Evolutionary conservation across 2,888 invertebrate species (phyloP).

Genomic region (Aromia moschata): DNA sequence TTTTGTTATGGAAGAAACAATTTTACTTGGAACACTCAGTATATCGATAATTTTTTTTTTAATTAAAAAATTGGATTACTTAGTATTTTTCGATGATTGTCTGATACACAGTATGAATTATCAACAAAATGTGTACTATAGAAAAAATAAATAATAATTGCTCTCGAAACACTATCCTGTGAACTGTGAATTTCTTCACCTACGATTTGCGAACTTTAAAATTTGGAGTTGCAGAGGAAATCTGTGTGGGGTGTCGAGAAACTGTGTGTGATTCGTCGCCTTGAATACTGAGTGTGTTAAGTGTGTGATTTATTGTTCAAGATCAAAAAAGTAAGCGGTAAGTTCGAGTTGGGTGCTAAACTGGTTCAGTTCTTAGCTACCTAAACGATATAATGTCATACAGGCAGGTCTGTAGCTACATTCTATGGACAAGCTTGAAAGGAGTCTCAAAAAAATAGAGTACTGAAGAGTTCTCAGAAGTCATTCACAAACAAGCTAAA

Average conservation of each 20-base stretch:
- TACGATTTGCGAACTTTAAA: conserved; percentile 6
- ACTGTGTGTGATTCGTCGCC: conserved; percentile 9
- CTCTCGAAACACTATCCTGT: too few relatives aligned
- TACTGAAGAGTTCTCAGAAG: conserved; percentile 34
- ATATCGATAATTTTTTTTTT: too few relatives aligned
- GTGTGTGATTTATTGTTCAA: conserved; percentile 52
- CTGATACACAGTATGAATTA: too few relatives aligned
- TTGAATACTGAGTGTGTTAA: conserved; percentile 39
- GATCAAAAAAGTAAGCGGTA: conserved; percentile 59
- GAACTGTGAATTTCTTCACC: too few relatives aligned
- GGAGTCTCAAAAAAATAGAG: conserved; percentile 39
- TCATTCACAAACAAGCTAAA: conserved; percentile 56
- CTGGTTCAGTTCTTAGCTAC: conserved; percentile 46
- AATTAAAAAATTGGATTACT: too few relatives aligned
- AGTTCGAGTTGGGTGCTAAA: conserved; percentile 37
- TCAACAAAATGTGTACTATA: too few relatives aligned
- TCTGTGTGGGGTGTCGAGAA: conserved; percentile 17
- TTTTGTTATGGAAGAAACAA: too few relatives aligned
- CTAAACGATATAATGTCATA: conserved; percentile 53
- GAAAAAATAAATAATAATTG: too few relatives aligned
- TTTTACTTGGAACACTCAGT: too few relatives aligned
- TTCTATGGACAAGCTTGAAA: conserved; percentile 61
- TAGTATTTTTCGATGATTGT: too few relatives aligned
- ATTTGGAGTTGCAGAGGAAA: conserved; percentile 11
- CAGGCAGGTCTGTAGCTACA: conserved; percentile 64